Percentiles rank a stretch among this genome's conserved stretches.
Conservation (phyloP, 2,888 invertebrate species). For the Xylota sylvarum region DNA sequence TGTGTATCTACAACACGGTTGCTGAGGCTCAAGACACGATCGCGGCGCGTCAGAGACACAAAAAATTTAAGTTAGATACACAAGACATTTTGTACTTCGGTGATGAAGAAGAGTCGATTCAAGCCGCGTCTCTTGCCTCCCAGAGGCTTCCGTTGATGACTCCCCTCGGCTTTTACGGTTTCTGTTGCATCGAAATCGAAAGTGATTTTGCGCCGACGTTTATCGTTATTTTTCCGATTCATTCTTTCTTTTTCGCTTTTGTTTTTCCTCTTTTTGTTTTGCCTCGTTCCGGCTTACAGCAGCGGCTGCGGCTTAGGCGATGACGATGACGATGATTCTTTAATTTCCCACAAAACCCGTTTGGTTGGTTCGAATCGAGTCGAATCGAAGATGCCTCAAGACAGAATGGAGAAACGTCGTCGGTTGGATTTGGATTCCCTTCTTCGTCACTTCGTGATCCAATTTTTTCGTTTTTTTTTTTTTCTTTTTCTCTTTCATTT, state of each 20-base stretch:
- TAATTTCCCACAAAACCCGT: conserved; percentile 66
- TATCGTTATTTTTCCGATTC: conserved; percentile 52
- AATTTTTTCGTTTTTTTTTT: conserved; percentile 41
- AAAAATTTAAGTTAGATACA: conserved; percentile 57
- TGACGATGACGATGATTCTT: conserved; percentile 58
- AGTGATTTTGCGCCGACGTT: conserved; percentile 58
- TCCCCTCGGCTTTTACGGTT: conserved; percentile 21
- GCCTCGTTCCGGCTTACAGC: conserved; percentile 54
- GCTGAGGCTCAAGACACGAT: conserved; percentile 65
- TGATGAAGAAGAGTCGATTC: conserved; percentile 38
- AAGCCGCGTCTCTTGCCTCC: conserved; percentile 5
- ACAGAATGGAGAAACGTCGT: conserved; percentile 29
- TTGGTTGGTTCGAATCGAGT: conserved; percentile 2
- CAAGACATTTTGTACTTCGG: conserved; percentile 49
- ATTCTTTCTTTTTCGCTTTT: conserved; percentile 32
- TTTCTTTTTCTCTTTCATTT: conserved; percentile 8
- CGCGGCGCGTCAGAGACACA: conserved; percentile 41
- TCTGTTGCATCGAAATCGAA: conserved; percentile 65
- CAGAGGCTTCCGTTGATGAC: conserved; percentile 36
- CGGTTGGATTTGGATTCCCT: conserved; percentile 38
- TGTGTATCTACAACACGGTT: conserved; percentile 17
- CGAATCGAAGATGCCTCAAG: conserved; percentile 42
- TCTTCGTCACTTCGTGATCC: conserved; percentile 68
- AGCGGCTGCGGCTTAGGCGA: no score
- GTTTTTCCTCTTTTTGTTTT: conserved; percentile 18